Base-by-base conservation (phyloP, 1,140 invertebrate species). In the Nephotettix cincticeps region DNA sequence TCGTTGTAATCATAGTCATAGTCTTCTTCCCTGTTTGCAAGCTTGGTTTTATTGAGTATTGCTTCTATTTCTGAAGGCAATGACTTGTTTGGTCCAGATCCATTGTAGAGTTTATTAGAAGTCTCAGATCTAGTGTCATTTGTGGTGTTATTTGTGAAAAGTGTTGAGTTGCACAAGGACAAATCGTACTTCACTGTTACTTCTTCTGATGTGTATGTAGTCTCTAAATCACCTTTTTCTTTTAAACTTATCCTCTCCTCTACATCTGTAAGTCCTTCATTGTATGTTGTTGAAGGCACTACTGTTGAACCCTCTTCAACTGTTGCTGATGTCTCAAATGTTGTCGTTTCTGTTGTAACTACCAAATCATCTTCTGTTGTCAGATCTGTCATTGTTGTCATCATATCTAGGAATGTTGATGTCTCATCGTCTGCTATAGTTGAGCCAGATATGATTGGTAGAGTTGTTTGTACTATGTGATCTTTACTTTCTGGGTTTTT, bases 1-100 rank as follows among this genome's bases (percentile, higher is more conserved):
- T 89, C 81, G 66, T 80, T 86, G 75, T 91, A 91, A 76, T 91
- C 89, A 74, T 88, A 90, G 27, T 84, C 82, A 69, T 84, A 83
- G 27, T 72, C 74, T 21, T 71, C 63, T 61, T 83, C 81, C 19
- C 81, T 78, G 3, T 73, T 77, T 69, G 82, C 82, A 54, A 79
- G 76, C 11, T 79, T 72, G 65, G 82, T 82, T 70, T 79, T 82
- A 72, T 84, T 83, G 51, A 84, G 64, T 30, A 84, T 79, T 9
- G 79, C 80, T 69, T 82, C 81, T 45, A 82, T 78, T 47, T 83
- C 81, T 43, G 81, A 78, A 43, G 80, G 73, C 40, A 82, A 78
- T 14, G 80, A 77, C 70, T 75, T 79, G 51, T 78, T 74, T 21
- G 82, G 78, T 71, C 80, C 78, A 3, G 68, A 58, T 14, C 23